Base-by-base conservation (phyloP, 2,113 vertebrate genomes). In the Cnemophilus loriae region DNA sequence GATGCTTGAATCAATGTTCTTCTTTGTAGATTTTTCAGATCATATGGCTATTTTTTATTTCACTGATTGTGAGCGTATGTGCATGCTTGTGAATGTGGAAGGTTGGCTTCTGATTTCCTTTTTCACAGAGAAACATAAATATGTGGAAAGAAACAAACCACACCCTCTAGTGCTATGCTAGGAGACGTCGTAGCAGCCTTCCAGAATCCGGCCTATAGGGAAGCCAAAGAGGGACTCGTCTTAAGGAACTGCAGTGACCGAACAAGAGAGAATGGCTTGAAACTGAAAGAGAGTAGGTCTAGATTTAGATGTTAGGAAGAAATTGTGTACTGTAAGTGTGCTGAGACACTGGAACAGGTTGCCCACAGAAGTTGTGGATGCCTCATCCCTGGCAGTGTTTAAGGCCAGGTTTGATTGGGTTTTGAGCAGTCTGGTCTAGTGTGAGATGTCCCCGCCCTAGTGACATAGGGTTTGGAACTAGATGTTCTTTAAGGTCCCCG, bases 91-190 rank as follows among this genome's bases (percentile, higher is more conserved):
- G 10, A 6, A 20, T 7, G 30, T 46, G 17, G 5, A 52, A 49
- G 13, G 10, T 13, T 64, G 18, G 6, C 19, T 77, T 84, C 15
- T 64, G 32, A 64, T 55, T 69, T 73, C 39, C 15, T 82, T 84
- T 49, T 21, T 23, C 12, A 21, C 33, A 75, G 27, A 61, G 21
- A 44, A 75, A 52, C 5, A n/a, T 10, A 53, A 61, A 56, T 23
- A 33, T 5, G 2, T 47, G 61, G 15, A 53, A 80, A 65, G 20
- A 86, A 75, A 24, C 9, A 32, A 10, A 5, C 8, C 6, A 7
- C 1, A 8, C 1, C 9, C 13, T 3, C 16, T 9, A 18, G 11
- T 18, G 26, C 9, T 59, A 5, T 9, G 13, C 5, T 3, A 65
- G 52, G 6, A 50, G 9, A 35, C 21, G n/a, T n/a, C n/a, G 1